Conservation (phyloP, 1,140 invertebrate genomes). For the Drosophila pandora region DNA sequence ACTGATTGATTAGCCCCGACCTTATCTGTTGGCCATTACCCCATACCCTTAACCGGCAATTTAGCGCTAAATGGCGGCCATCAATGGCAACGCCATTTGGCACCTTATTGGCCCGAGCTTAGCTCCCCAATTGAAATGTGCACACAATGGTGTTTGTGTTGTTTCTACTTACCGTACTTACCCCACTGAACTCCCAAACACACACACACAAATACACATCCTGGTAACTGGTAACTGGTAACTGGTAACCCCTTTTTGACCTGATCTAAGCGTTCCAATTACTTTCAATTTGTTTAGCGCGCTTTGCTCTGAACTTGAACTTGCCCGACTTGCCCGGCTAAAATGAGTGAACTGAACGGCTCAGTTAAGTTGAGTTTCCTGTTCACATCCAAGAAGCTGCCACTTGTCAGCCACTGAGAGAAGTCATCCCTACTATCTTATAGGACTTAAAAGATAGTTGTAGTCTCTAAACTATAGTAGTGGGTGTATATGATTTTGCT, state of each 20-base stretch:
- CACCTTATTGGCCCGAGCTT: constrained; percentile 38
- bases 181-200: background rate
- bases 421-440: background rate
- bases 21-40: background rate
- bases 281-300: constrained; percentile 58
- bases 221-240: no score
- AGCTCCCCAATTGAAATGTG: constrained; percentile 1
- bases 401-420: constrained; percentile 12
- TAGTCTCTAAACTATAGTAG: no score
- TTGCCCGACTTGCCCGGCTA: constrained; percentile 13
- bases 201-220: background rate
- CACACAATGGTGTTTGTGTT: constrained; percentile 4
- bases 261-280: constrained; percentile 55
- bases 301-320: constrained; percentile 52
- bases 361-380: constrained; percentile 23
- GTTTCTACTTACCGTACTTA: background rate
- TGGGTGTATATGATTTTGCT: no score
- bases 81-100: constrained; percentile 36
- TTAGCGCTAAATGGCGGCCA: constrained; percentile 37
- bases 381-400: constrained; percentile 13
- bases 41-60: background rate
- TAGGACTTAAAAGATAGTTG: no score
- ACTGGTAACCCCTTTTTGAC: constrained; percentile 5
- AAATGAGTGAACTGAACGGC: constrained; percentile 16
- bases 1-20: constrained; percentile 33